Conservation (phyloP, 2,888 invertebrate species). For the Tanypteryx hageni region DNA sequence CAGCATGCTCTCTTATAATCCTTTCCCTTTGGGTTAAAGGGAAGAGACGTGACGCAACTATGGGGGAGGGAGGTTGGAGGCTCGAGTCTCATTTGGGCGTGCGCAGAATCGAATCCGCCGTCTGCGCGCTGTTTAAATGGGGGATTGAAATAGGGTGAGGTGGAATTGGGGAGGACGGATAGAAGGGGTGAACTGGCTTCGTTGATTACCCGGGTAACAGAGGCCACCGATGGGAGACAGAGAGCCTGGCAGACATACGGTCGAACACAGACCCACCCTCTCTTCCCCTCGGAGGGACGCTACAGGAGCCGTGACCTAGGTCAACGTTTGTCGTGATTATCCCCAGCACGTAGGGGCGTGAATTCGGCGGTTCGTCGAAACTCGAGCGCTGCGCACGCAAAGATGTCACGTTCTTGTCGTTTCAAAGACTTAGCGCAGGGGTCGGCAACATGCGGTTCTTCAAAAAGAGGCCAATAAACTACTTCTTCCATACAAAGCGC, state of each 20-base stretch:
- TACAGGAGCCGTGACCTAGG: background rate
- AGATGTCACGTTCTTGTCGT: background rate
- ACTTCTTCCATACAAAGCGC: too few species aligned
- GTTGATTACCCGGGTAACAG: too few species aligned
- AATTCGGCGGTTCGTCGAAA: too few species aligned
- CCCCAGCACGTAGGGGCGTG: background rate
- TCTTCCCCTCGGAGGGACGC: background rate
- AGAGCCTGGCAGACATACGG: too few species aligned
- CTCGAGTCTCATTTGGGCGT: background rate
- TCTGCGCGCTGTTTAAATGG: background rate
- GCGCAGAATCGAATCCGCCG: background rate
- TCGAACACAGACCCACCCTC: too few species aligned
- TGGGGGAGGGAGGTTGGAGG: background rate
- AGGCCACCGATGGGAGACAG: too few species aligned
- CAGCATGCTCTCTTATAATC: background rate
- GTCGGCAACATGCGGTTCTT: too few species aligned
- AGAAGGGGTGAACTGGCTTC: too few species aligned
- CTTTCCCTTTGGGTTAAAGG: background rate
- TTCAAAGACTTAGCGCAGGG: background rate
- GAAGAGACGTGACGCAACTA: background rate
- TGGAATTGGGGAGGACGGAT: too few species aligned
- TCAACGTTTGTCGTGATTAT: conserved; percentile 22
- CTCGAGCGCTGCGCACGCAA: background rate
- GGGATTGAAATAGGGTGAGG: too few species aligned
- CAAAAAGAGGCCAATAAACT: too few species aligned